Evolutionary conservation across 2,797 vertebrate genomes (phyloP).

Genomic region (Neomorphus geoffroyi): DNA sequence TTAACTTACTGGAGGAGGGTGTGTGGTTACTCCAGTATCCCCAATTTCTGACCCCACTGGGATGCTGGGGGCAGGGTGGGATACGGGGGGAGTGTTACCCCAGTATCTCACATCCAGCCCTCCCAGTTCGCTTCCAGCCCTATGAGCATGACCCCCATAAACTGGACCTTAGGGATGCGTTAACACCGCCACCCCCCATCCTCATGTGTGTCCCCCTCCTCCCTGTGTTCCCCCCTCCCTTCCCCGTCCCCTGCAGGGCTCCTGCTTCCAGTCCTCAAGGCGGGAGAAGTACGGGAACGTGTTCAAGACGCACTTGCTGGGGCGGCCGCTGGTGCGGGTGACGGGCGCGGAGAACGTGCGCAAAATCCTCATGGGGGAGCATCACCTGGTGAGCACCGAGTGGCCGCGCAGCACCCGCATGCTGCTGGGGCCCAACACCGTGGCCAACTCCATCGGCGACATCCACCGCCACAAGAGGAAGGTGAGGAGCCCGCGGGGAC

Average conservation of each 20-base stretch:
- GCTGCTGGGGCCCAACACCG: conserved; percentile 91
- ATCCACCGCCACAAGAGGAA: conserved; percentile 94
- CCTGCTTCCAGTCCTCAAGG: conserved; percentile 90
- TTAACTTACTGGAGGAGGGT: too few relatives aligned
- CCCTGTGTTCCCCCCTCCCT: too few relatives aligned
- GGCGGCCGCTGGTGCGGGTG: conserved; percentile 91
- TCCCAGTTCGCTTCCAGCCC: too few relatives aligned
- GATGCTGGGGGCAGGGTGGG: too few relatives aligned
- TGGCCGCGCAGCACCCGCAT: conserved; percentile 95
- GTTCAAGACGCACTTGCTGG: conserved; percentile 95
- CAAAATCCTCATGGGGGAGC: conserved; percentile 95
- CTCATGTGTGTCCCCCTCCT: too few relatives aligned
- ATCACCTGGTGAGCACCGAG: conserved; percentile 93
- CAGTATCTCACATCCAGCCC: too few relatives aligned
- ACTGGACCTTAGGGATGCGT: too few relatives aligned
- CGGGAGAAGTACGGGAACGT: conserved; percentile 94
- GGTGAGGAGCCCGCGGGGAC: conserved; percentile 72
- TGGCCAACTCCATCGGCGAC: conserved; percentile 96
- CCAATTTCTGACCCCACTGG: too few relatives aligned
- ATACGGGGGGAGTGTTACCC: too few relatives aligned
- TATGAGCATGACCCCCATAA: too few relatives aligned
- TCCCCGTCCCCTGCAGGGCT: conserved; percentile 77
- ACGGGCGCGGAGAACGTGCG: conserved; percentile 93
- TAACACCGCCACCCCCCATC: too few relatives aligned
- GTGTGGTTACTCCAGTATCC: too few relatives aligned